Evolutionary conservation across 2,797 vertebrate genomes (phyloP), one percentile per base, ranked within the genome.

Genomic region (Gastrophryne carolinensis): DNA sequence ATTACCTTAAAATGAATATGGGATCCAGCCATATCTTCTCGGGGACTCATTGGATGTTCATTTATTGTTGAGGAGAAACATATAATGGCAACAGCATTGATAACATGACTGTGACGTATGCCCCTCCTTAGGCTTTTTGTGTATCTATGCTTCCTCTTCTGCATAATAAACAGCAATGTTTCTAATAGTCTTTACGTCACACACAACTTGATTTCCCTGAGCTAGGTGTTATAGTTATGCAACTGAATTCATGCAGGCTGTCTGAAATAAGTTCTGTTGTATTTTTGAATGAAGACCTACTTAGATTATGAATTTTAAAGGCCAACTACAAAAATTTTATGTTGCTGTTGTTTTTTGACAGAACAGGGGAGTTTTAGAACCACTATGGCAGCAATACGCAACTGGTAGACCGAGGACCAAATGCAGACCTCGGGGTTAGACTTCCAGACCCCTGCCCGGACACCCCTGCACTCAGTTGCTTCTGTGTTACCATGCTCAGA

Each of bases 1-100:
- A 64, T 56, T 70, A n/a, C 61, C 62, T 62, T 63, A 70, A 70
- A 64, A 63, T 64, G 39, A 77, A 77, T 37, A 47, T 60, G 50
- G 29, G 71, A 50, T 72, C 71, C 67, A 56, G 23, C 35, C 23
- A 35, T 24, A 27, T 52, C 53, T 70, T 64, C 50, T 49, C 7
- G 4, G 30, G 37, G 58, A 34, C 21, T 65, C 60, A 77, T 71
- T 77, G 50, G 37, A 52, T 39, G 53, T 39, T 50, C 50, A 71
- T 63, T 54, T 76, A 63, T 63, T 69, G 34, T 75, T 54, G 67
- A 27, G 17, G 29, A 50, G 24, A 17, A 37, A 54, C 61, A 26
- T 41, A 69, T 53, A 52, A 44, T 41, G 41, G 41, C 34, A 67
- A 61, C n/a, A 8, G 26, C 49, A 39, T 68, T n/a, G n/a, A 62